Evolutionary conservation across 1,140 invertebrate species (phyloP).

Genomic region (Chironomus striatipennis): DNA sequence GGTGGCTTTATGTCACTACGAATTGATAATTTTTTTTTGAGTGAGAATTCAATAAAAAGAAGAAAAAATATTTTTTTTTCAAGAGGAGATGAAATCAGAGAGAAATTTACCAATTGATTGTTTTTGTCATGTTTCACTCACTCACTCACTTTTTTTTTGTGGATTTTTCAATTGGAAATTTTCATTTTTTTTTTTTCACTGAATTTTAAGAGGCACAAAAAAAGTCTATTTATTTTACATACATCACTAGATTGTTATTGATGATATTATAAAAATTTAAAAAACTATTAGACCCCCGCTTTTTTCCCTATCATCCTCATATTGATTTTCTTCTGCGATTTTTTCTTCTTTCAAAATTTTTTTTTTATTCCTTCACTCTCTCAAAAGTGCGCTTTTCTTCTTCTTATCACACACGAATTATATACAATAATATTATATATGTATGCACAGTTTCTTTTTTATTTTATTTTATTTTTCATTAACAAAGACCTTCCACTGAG

Average conservation of each 20-base stretch:
- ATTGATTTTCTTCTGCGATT: conserved; percentile 21
- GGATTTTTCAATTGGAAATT: too few relatives aligned
- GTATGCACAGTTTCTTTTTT: neutral
- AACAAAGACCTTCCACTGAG: neutral
- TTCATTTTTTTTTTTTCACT: neutral
- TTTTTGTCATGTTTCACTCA: neutral
- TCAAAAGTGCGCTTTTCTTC: conserved; percentile 3
- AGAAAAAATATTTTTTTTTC: too few relatives aligned
- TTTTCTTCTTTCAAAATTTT: neutral
- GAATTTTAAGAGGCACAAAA: too few relatives aligned
- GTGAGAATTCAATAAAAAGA: neutral
- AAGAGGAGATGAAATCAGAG: neutral
- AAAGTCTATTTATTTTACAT: neutral
- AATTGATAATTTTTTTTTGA: neutral
- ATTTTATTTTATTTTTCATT: neutral
- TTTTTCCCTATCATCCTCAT: conserved; percentile 12
- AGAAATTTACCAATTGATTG: neutral
- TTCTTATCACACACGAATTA: conserved; percentile 17
- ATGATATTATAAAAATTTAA: neutral
- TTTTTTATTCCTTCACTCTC: conserved; percentile 7
- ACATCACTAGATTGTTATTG: neutral
- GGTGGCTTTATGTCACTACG: neutral
- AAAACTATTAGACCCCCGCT: neutral
- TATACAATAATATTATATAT: neutral
- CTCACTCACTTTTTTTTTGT: neutral